These are phyloP conservation scores for Tragelaphus scriptus DNA, from an alignment of 2,113 vertebrate species.

Conservation along the genomic window DNA sequence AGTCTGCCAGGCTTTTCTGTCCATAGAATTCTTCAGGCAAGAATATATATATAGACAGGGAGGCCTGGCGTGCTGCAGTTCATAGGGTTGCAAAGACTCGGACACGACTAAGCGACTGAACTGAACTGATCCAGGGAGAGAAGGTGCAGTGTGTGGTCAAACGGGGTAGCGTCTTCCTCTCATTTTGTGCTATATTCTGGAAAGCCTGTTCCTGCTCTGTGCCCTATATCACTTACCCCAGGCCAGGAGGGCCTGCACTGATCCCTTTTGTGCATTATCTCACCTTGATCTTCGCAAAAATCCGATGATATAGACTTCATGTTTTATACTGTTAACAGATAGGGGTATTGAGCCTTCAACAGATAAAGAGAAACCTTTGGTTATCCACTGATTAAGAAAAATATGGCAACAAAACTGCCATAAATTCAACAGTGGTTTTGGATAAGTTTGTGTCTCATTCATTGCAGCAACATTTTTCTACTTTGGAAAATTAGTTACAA, in stretches of 20 bases:
- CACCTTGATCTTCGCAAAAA: neutral
- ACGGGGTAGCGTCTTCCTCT: rapidly evolving
- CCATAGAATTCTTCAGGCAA: neutral
- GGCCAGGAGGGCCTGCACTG: too few relatives aligned
- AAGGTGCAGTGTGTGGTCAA: neutral
- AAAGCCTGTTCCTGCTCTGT: neutral
- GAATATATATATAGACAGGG: neutral
- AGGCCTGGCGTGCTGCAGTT: neutral
- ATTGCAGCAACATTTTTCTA: neutral
- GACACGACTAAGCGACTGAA: neutral
- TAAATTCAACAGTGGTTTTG: neutral
- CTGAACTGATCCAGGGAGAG: neutral
- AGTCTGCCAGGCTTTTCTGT: neutral
- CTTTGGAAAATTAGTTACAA: neutral
- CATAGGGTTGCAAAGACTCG: rapidly evolving
- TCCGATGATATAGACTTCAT: neutral
- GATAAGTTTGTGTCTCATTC: neutral
- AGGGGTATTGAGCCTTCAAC: neutral
- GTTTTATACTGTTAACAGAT: neutral
- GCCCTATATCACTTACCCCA: rapidly evolving
- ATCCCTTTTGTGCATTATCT: neutral
- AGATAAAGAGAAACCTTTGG: neutral
- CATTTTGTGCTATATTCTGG: rapidly evolving
- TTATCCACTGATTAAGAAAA: neutral
- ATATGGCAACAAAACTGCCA: neutral